Conservation (phyloP, 2,888 invertebrate species). For the Acanthosepion esculentum region DNA sequence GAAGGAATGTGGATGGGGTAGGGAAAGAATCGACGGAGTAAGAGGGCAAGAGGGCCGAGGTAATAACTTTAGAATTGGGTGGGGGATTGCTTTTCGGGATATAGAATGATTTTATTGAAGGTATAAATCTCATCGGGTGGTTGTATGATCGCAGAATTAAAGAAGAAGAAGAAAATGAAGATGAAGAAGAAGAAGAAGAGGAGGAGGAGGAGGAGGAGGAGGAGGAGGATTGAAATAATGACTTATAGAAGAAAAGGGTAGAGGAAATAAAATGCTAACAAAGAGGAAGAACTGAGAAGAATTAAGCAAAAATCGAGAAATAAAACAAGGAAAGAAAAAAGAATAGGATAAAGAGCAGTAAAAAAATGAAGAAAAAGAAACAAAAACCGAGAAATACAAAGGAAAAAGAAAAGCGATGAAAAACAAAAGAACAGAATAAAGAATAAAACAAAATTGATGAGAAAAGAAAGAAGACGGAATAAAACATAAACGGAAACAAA, state of each 20-base stretch:
- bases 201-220: too few species aligned
- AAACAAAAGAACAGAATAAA: background rate
- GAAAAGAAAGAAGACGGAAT: background rate
- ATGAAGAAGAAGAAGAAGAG: background rate
- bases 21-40: background rate
- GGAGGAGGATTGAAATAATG: background rate
- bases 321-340: background rate
- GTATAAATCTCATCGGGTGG: background rate
- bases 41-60: background rate
- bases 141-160: background rate
- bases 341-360: background rate
- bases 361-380: background rate
- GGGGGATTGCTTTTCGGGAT: background rate
- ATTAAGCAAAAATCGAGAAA: background rate
- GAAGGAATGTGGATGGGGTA: background rate
- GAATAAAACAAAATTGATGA: too few species aligned
- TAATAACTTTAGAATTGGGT: background rate
- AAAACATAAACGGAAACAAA: background rate
- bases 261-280: background rate
- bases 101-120: background rate
- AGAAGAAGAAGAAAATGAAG: too few species aligned
- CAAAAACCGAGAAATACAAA: background rate
- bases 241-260: too few species aligned
- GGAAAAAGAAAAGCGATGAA: background rate
- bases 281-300: background rate